Evolutionary conservation across 2,113 vertebrate species (phyloP).

Genomic region (Hippolais icterina): DNA sequence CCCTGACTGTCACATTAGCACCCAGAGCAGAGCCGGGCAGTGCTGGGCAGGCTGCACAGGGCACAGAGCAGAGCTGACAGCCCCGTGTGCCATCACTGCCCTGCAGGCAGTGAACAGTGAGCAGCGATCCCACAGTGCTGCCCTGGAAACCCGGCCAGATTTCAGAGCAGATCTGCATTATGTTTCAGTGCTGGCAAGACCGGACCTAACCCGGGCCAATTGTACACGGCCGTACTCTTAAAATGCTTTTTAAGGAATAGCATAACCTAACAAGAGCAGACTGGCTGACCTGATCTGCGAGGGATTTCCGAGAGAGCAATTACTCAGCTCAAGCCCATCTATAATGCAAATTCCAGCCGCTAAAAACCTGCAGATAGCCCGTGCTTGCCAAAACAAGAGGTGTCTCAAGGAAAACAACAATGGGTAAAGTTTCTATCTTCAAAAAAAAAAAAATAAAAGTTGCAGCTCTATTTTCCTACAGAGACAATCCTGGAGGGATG

Average conservation of each 20-base stretch:
- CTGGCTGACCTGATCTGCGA: background rate
- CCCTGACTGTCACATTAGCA: background rate
- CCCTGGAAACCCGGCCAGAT: accelerated
- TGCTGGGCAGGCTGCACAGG: accelerated
- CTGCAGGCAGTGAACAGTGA: background rate
- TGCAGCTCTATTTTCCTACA: background rate
- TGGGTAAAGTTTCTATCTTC: background rate
- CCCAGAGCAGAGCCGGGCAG: background rate
- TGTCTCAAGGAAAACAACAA: background rate
- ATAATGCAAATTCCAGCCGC: slow-evolving; percentile 1
- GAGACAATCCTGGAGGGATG: background rate
- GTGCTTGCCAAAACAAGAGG: background rate
- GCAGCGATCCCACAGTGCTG: background rate
- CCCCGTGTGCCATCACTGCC: background rate
- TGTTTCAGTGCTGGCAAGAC: background rate
- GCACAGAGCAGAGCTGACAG: background rate
- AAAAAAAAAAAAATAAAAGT: background rate
- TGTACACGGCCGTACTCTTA: background rate
- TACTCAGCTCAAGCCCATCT: background rate
- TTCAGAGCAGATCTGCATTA: background rate
- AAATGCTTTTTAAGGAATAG: background rate
- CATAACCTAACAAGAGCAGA: background rate
- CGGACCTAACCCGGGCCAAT: background rate
- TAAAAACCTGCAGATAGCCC: background rate
- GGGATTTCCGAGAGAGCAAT: background rate